These are phyloP conservation scores for Phymastichus coffea DNA, from an alignment of 1,140 invertebrate species.

Conservation along the genomic window DNA sequence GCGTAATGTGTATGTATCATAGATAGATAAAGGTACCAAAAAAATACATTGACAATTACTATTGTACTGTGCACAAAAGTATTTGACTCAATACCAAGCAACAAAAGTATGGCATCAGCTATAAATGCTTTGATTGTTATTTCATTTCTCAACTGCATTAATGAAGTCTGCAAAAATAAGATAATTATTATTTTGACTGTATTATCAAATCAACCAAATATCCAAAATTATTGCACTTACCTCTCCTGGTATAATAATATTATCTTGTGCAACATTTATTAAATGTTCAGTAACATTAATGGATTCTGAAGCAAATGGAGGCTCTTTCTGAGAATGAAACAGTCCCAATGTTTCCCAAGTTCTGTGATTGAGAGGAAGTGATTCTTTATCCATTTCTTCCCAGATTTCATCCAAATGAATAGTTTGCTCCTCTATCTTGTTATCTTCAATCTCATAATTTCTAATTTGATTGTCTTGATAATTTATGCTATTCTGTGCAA, in stretches of 20 bases:
- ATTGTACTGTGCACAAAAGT: slow-evolving; percentile 44
- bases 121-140: slow-evolving; percentile 44
- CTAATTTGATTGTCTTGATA: neutral
- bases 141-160: too few relatives aligned
- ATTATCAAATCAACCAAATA: too few relatives aligned
- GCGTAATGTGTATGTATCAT: neutral
- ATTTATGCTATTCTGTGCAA: neutral
- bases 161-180: too few relatives aligned
- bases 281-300: slow-evolving; percentile 41
- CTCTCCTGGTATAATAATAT: too few relatives aligned
- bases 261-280: slow-evolving; percentile 21
- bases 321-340: slow-evolving; percentile 36
- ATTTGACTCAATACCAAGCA: slow-evolving; percentile 56
- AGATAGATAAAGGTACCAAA: slow-evolving; percentile 5
- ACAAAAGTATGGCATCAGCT: slow-evolving; percentile 47
- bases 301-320: slow-evolving; percentile 42
- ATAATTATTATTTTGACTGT: too few relatives aligned
- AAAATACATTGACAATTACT: slow-evolving; percentile 31
- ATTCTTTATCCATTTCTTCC: slow-evolving; percentile 31
- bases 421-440: neutral
- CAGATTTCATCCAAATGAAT: slow-evolving; percentile 29
- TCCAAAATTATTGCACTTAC: too few relatives aligned
- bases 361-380: slow-evolving; percentile 32
- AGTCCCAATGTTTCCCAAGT: slow-evolving; percentile 51
- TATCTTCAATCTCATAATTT: slow-evolving; percentile 8